A percentile compares a stretch with the other conserved stretches of the same genome.
Evolutionary conservation across 2,113 vertebrate species (phyloP).

Genomic region (Addax nasomaculatus): DNA sequence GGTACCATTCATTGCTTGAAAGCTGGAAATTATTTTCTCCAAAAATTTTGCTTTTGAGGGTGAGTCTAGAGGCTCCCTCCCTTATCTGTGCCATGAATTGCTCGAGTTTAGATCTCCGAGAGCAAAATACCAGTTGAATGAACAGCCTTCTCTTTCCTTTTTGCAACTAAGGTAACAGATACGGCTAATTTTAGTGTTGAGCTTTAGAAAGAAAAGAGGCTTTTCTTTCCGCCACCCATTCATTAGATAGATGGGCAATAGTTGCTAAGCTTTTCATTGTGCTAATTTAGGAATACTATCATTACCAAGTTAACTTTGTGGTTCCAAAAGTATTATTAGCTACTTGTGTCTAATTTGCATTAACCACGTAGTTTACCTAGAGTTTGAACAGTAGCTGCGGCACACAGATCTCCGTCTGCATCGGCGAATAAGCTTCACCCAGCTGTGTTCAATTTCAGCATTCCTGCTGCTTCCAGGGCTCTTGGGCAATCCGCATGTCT

Average conservation of each 20-base stretch:
- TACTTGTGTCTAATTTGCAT: neutral
- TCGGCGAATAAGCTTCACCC: accelerated
- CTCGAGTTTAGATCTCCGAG: neutral
- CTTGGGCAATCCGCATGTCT: neutral
- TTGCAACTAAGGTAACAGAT: neutral
- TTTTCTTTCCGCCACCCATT: neutral
- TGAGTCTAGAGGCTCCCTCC: neutral
- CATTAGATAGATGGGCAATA: neutral
- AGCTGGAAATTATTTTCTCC: neutral
- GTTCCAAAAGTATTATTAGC: neutral
- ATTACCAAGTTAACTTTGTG: conserved; percentile 13
- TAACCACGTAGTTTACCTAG: neutral
- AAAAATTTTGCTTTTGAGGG: neutral
- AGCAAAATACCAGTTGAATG: neutral
- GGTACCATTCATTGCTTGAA: neutral
- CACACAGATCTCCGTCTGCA: accelerated
- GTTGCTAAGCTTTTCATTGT: neutral
- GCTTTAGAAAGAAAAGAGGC: neutral
- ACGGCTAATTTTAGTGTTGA: conserved; percentile 26
- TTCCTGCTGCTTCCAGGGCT: neutral
- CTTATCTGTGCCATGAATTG: neutral
- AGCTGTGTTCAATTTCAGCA: neutral
- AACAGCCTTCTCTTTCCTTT: neutral
- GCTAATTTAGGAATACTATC: neutral
- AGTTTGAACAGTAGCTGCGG: neutral